Base-by-base conservation (phyloP, 1,140 invertebrate species). In the Micrasema longulum region DNA sequence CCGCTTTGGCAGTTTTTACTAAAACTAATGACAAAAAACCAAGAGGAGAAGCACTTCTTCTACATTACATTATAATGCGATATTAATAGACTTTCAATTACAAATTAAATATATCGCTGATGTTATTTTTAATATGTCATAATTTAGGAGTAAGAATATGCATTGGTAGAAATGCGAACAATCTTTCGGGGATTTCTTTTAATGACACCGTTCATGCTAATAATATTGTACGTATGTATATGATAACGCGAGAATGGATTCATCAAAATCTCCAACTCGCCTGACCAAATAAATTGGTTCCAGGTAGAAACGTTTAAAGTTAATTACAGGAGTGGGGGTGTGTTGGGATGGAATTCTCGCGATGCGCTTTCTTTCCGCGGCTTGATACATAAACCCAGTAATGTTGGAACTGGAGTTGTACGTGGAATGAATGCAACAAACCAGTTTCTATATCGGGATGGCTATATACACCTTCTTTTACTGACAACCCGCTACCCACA, bases 401-500 rank as follows among this genome's bases (percentile, higher is more conserved):
- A 64, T 68, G 57, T 70, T 50, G 66, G 67, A 68, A 57, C 43
- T 70, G 35, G 38, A 60, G 48, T 45, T 53, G 69, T 70, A 70
- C 67, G 68, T 52, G 55, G 68, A 70, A 74, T 74, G 48, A 74
- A 67, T 67, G 72, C 72, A 62, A 52, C 35, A 74, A 74, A 74
- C 72, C 72, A 67, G 72, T 74, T 74, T 64, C n/a, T 26, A 38
- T 57, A 16, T 45, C 53, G 47, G 35, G 26, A 35, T 23, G n/a
- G 48, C 48, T 52, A 2, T n/a, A n/a, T n/a, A n/a, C n/a, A n/a
- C n/a, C n/a, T n/a, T n/a, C n/a, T n/a, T n/a, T n/a, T n/a, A n/a
- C n/a, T n/a, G n/a, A n/a, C n/a, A n/a, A n/a, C 4, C 53, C 12
- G 53, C 53, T 31, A 35, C 53, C 53, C 31, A 57, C 53, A n/a